These are phyloP conservation scores for Discoglossus pictus DNA, from an alignment of 2,797 vertebrate species.

Conservation along the genomic window DNA sequence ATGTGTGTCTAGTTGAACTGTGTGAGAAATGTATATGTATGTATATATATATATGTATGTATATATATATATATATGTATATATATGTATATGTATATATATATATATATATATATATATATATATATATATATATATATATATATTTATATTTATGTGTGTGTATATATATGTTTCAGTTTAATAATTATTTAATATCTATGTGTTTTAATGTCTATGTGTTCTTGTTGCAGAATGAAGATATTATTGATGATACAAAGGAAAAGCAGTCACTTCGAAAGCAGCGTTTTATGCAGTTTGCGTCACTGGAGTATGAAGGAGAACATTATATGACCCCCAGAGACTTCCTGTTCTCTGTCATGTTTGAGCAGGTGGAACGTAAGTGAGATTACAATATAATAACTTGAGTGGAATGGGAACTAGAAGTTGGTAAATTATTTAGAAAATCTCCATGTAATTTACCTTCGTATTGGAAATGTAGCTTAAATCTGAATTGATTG, in stretches of 20 bases:
- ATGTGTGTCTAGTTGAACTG: too few relatives aligned
- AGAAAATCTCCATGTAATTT: conserved; percentile 1
- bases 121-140: too few relatives aligned
- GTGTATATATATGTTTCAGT: too few relatives aligned
- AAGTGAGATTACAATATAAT: conserved; percentile 60
- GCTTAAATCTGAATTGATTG: background rate
- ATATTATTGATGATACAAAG: conserved; percentile 46
- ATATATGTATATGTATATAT: too few relatives aligned
- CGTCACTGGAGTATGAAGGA: conserved; percentile 80
- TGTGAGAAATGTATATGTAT: too few relatives aligned
- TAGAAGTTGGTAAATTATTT: background rate
- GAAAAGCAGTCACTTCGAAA: conserved; percentile 76
- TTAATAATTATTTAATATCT: too few relatives aligned
- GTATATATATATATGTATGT: too few relatives aligned
- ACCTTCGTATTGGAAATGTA: background rate
- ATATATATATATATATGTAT: too few relatives aligned
- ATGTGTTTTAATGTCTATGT: conserved; percentile 18
- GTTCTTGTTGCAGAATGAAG: conserved; percentile 65
- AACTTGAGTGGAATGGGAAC: background rate
- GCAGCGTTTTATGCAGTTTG: conserved; percentile 86
- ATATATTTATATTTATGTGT: too few relatives aligned
- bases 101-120: too few relatives aligned
- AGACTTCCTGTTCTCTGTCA: conserved; percentile 92
- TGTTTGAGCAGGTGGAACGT: conserved; percentile 89
- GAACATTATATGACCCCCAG: conserved; percentile 95